Evolutionary conservation across 2,797 vertebrate genomes (phyloP), one percentile per base, ranked within the genome.

Genomic region (Melanotaenia trifasciata): DNA sequence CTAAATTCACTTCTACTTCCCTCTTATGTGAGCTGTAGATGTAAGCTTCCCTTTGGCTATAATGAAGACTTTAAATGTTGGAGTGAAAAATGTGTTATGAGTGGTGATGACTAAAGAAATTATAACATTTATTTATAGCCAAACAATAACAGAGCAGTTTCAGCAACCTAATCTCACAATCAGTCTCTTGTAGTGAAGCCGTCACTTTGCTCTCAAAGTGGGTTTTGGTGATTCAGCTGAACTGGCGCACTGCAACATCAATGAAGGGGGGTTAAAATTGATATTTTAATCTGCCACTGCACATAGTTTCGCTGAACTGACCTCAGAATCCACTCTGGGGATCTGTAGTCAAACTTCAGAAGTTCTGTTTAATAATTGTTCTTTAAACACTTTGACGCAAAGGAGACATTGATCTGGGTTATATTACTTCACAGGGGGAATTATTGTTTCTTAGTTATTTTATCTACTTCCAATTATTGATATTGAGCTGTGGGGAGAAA

Each of bases 51-150:
- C 78, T 76, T 53, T 71, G 78, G 78, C 85, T 73, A 77, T 71
- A 79, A 87, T 84, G 83, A 86, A 80, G 70, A 64, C 63, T 85
- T 86, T 90, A 84, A 89, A 84, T 57, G 73, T 64, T 30, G 4
- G 1, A 73, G 56, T 71, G 64, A 87, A 74, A 81, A 67, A 73
- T 51, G 0, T 32, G 75, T 77, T 84, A 66, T 78, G 66, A 83
- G 47, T 40, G 57, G 80, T 45, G 54, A 72, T 80, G 61, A 68
- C 73, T 84, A 70, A 66, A 70, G 69, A 84, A 89, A 89, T 84
- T 79, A 67, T 58, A 69, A 76, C 36, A 78, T 74, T 74, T 81
- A 86, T 85, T 89, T 81, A 87, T 79, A 83, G 70, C 38, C 33
- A 10, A 20, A 83, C 79, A 81, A 79, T 73, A 82, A 80, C 82